phyloP scores from a whole-genome alignment of 2,113 vertebrate genomes.

The Mesitornis unicolor region DNA sequence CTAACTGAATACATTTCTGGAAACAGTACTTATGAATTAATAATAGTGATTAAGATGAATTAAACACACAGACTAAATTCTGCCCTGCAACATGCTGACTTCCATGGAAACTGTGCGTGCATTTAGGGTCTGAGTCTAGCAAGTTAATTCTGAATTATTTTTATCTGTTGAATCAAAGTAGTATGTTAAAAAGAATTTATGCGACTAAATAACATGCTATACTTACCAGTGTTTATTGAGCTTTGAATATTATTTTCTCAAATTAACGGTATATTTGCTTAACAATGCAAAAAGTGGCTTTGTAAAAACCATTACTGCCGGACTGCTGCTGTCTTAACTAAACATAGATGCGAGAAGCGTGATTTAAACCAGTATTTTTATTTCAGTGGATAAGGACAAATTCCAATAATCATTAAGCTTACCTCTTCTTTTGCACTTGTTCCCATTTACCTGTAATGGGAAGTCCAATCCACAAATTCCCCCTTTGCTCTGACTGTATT shows the following conservation, averaged over 20 bases:
- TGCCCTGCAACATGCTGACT: slow-evolving; percentile 74
- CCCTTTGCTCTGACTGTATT: background rate
- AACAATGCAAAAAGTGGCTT: background rate
- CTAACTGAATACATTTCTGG: slow-evolving; percentile 80
- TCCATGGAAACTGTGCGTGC: slow-evolving; percentile 74
- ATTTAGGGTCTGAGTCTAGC: slow-evolving; percentile 67
- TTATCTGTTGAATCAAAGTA: slow-evolving; percentile 74
- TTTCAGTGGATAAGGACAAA: background rate
- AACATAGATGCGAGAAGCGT: background rate
- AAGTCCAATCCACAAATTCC: background rate
- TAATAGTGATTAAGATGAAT: slow-evolving; percentile 80
- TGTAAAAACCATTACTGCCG: background rate
- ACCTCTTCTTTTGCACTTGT: background rate
- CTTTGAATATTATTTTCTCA: slow-evolving; percentile 23
- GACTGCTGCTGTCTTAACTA: background rate
- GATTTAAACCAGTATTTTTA: background rate
- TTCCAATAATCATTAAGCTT: background rate
- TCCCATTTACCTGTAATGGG: background rate
- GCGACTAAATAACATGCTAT: background rate
- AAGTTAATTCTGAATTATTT: slow-evolving; percentile 78
- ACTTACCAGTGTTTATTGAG: slow-evolving; percentile 27
- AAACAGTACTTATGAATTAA: slow-evolving; percentile 83
- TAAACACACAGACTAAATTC: slow-evolving; percentile 76
- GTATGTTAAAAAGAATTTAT: slow-evolving; percentile 28
- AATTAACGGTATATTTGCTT: slow-evolving; percentile 8